phyloP scores from a whole-genome alignment of 2,797 vertebrate species.

The Ispidina lecontei region DNA sequence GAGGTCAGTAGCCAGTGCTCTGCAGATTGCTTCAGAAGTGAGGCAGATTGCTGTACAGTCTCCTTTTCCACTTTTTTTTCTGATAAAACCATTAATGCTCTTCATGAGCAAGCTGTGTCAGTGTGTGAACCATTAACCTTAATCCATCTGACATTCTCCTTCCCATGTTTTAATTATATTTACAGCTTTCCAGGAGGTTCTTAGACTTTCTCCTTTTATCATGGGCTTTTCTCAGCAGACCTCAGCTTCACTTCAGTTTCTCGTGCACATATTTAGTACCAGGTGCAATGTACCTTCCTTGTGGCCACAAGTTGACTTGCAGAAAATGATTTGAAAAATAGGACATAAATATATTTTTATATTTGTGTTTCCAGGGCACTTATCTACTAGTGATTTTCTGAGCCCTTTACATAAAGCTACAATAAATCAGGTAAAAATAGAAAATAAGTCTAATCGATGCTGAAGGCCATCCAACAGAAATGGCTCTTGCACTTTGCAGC shows the following conservation, averaged over 20 bases:
- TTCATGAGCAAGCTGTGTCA: not conserved
- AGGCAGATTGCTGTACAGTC: not conserved
- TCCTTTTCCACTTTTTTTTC: not conserved
- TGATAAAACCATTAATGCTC: conserved; percentile 23
- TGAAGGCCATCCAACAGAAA: not conserved
- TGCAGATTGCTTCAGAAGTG: not conserved
- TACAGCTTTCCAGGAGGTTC: conserved; percentile 10
- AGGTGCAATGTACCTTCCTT: not conserved
- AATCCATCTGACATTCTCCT: conserved; percentile 31
- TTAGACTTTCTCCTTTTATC: conserved; percentile 14
- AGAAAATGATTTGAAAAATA: not conserved
- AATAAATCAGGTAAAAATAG: not conserved
- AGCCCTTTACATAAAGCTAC: not conserved
- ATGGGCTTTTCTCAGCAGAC: not conserved
- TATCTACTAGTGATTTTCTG: not conserved
- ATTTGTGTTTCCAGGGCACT: not conserved
- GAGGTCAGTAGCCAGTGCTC: not conserved
- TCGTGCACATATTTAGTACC: not conserved
- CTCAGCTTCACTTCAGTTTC: not conserved
- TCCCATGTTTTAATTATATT: conserved; percentile 46
- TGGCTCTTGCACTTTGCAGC: not conserved
- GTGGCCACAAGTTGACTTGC: not conserved
- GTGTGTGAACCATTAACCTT: not conserved
- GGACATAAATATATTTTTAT: not conserved
- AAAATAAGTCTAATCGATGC: not conserved